These are phyloP conservation scores for Drosophila biarmipes DNA, from an alignment of 1,140 invertebrate genomes.

Conservation along the genomic window DNA sequence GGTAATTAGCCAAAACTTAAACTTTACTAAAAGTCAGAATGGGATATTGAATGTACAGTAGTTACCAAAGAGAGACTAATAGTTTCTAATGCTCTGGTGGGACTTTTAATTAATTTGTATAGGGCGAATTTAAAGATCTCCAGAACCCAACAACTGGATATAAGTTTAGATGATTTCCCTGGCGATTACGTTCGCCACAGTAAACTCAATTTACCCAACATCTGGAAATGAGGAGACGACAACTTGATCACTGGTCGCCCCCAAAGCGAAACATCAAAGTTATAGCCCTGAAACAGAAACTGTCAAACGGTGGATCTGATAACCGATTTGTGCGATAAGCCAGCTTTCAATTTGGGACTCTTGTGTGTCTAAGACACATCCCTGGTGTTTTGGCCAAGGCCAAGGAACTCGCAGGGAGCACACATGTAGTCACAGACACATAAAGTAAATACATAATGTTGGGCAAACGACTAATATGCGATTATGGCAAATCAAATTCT, in stretches of 20 bases:
- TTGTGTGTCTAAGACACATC: background rate
- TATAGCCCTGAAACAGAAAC: slow-evolving; percentile 4
- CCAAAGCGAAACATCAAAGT: slow-evolving; percentile 1
- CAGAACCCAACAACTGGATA: too few relatives aligned
- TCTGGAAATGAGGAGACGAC: background rate
- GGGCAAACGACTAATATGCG: slow-evolving; percentile 77
- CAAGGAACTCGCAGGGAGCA: background rate
- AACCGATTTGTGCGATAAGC: slow-evolving; percentile 41
- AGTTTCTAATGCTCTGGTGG: too few relatives aligned
- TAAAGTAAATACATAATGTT: slow-evolving; percentile 73
- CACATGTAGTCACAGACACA: slow-evolving; percentile 48
- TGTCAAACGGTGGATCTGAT: slow-evolving; percentile 31
- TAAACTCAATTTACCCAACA: slow-evolving; percentile 5
- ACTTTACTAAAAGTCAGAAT: slow-evolving; percentile 26
- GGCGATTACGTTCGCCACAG: background rate
- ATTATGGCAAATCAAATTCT: slow-evolving; percentile 80
- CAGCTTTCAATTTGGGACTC: slow-evolving; percentile 25
- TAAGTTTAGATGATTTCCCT: too few relatives aligned
- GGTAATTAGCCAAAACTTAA: slow-evolving; percentile 70
- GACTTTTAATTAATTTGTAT: too few relatives aligned
- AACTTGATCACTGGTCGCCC: slow-evolving; percentile 6
- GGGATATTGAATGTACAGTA: background rate
- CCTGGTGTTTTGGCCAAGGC: background rate
- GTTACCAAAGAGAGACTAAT: background rate
- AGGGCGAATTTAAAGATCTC: too few relatives aligned